Conservation (phyloP, 2,888 invertebrate species). For the Lobophora halterata region DNA sequence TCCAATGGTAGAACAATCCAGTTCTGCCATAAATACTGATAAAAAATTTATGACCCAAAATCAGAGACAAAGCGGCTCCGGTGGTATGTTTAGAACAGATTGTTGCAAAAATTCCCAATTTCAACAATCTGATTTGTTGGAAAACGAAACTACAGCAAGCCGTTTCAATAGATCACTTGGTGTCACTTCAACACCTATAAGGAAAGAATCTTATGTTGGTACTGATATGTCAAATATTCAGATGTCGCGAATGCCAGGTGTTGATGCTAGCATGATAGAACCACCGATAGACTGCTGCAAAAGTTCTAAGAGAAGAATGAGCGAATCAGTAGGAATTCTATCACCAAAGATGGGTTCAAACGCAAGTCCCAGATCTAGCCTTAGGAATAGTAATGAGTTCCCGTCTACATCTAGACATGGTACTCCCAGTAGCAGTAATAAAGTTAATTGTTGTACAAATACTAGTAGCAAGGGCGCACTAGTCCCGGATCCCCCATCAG, state of each 20-base stretch:
- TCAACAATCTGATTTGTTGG: neutral
- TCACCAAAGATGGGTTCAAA: conserved; percentile 1
- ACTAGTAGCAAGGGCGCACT: neutral
- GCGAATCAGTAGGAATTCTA: conserved; percentile 4
- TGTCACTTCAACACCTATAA: conserved; percentile 8
- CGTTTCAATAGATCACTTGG: conserved; percentile 1
- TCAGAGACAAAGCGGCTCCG: neutral
- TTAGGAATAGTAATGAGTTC: neutral
- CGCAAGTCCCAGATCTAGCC: neutral
- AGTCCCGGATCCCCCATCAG: conserved; percentile 7
- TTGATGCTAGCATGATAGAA: conserved; percentile 10
- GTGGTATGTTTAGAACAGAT: neutral
- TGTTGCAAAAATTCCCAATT: neutral
- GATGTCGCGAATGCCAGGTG: conserved; percentile 4
- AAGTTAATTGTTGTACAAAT: conserved; percentile 3
- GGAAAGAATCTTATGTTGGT: neutral
- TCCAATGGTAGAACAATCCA: neutral
- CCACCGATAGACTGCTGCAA: conserved; percentile 6
- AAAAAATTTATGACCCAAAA: conserved; percentile 5
- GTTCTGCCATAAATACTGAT: neutral
- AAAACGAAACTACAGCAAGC: conserved; percentile 3
- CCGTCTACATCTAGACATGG: neutral
- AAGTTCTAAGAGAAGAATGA: conserved; percentile 11
- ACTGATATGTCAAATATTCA: conserved; percentile 5
- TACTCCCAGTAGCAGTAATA: conserved; percentile 2